phyloP scores from a whole-genome alignment of 1,140 invertebrate species.

The Aleiodes sp. region DNA sequence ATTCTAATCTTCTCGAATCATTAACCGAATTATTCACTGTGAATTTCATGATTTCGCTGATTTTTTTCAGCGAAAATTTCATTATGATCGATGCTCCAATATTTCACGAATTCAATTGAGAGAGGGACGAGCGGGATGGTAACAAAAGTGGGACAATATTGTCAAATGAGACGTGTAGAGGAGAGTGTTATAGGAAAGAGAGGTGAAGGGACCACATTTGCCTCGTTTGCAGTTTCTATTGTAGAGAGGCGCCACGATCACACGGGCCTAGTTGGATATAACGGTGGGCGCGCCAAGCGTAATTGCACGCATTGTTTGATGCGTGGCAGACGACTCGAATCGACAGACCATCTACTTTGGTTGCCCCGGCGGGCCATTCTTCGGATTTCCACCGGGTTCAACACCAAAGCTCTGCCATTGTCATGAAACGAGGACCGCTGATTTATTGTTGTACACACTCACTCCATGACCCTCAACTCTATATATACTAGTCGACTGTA shows the following conservation, averaged over 20 bases:
- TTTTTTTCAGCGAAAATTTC: background rate
- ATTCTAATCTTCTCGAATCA: too few relatives aligned
- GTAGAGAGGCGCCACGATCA: constrained; percentile 48
- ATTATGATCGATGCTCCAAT: constrained; percentile 19
- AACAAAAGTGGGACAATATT: constrained; percentile 65
- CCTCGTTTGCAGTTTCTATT: constrained; percentile 38
- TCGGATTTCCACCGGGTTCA: constrained; percentile 24
- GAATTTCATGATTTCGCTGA: background rate
- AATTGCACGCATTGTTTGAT: constrained; percentile 60
- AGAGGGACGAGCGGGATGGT: constrained; percentile 13
- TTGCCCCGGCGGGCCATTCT: constrained; percentile 29
- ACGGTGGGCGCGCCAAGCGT: constrained; percentile 43
- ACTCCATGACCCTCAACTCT: background rate
- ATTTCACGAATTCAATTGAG: background rate
- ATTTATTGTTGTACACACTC: constrained; percentile 34
- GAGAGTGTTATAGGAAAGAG: background rate
- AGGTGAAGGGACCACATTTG: constrained; percentile 50
- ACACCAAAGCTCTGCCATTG: constrained; percentile 26
- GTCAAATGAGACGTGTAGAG: constrained; percentile 58
- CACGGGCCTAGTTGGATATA: constrained; percentile 30
- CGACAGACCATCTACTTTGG: constrained; percentile 29
- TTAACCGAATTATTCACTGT: too few relatives aligned
- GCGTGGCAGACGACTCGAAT: constrained; percentile 46
- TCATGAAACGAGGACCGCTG: constrained; percentile 35
- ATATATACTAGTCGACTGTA: background rate